These are phyloP conservation scores for Boloria selene DNA, from an alignment of 2,888 invertebrate genomes.

Conservation along the genomic window DNA sequence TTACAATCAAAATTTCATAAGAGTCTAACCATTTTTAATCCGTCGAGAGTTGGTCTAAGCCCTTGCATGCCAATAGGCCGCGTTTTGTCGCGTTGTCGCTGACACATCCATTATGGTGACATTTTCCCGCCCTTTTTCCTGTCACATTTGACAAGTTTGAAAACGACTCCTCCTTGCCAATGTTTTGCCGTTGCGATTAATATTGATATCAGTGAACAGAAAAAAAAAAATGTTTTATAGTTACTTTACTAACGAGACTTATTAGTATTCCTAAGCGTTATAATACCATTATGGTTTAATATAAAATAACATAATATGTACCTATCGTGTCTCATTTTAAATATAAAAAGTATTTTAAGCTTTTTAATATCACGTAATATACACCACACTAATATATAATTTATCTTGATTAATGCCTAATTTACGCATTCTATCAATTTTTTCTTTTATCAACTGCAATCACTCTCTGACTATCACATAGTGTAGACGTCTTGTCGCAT, in stretches of 20 bases:
- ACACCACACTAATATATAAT: too few species aligned
- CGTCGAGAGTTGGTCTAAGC: slow-evolving; percentile 63
- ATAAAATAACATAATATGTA: too few species aligned
- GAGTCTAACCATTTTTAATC: slow-evolving; percentile 65
- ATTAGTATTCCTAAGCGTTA: background rate
- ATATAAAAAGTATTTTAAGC: too few species aligned
- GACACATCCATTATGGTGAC: slow-evolving; percentile 82
- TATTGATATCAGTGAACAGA: slow-evolving; percentile 32
- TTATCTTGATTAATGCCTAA: slow-evolving; percentile 70
- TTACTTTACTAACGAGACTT: slow-evolving; percentile 1
- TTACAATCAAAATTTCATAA: slow-evolving; percentile 55
- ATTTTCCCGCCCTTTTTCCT: slow-evolving; percentile 80
- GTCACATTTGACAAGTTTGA: slow-evolving; percentile 80
- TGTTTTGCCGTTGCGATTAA: slow-evolving; percentile 55
- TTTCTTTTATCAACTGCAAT: slow-evolving; percentile 66
- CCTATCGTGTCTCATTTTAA: too few species aligned
- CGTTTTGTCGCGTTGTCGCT: slow-evolving; percentile 71
- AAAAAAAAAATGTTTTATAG: slow-evolving; percentile 6
- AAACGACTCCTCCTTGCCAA: slow-evolving; percentile 75
- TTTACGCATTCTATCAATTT: slow-evolving; percentile 70
- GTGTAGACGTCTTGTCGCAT: slow-evolving; percentile 61
- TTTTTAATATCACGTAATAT: too few species aligned
- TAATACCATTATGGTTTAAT: too few species aligned
- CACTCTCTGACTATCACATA: slow-evolving; percentile 61
- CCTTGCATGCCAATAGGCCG: slow-evolving; percentile 67